phyloP scores from a whole-genome alignment of 2,888 invertebrate genomes.

The Mechanitis mazaeus region DNA sequence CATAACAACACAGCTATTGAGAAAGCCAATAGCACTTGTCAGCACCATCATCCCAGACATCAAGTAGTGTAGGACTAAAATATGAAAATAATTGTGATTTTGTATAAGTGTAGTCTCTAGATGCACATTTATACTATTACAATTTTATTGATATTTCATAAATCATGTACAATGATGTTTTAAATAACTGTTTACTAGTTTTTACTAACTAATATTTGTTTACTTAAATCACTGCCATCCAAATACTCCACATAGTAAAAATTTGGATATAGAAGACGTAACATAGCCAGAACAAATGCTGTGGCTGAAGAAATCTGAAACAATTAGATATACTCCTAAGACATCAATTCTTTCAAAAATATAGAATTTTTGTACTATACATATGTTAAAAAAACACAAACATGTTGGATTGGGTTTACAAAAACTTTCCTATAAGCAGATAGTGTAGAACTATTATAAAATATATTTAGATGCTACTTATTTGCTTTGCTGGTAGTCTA shows the following conservation, averaged over 20 bases:
- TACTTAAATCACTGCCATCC: slow-evolving; percentile 52
- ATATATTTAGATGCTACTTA: no score
- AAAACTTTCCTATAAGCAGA: neutral
- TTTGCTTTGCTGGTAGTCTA: slow-evolving; percentile 17
- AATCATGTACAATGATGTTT: neutral
- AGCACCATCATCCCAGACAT: slow-evolving; percentile 56
- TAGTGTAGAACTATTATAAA: neutral
- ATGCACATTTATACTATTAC: neutral
- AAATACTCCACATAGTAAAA: slow-evolving; percentile 54
- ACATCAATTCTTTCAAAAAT: no score
- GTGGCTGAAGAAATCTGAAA: slow-evolving; percentile 65
- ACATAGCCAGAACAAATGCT: slow-evolving; percentile 55
- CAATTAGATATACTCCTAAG: slow-evolving; percentile 2
- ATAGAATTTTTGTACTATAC: no score
- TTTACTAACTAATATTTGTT: slow-evolving; percentile 23
- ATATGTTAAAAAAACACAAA: no score
- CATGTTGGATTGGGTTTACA: no score
- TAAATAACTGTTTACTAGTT: neutral
- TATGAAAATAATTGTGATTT: neutral
- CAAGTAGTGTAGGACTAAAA: slow-evolving; percentile 60
- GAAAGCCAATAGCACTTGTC: slow-evolving; percentile 57
- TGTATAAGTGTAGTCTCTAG: neutral
- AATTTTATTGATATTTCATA: no score
- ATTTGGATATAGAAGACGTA: slow-evolving; percentile 55
- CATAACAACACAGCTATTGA: slow-evolving; percentile 60